Base-by-base conservation (phyloP, 2,888 invertebrate genomes). In the Brenthis ino region DNA sequence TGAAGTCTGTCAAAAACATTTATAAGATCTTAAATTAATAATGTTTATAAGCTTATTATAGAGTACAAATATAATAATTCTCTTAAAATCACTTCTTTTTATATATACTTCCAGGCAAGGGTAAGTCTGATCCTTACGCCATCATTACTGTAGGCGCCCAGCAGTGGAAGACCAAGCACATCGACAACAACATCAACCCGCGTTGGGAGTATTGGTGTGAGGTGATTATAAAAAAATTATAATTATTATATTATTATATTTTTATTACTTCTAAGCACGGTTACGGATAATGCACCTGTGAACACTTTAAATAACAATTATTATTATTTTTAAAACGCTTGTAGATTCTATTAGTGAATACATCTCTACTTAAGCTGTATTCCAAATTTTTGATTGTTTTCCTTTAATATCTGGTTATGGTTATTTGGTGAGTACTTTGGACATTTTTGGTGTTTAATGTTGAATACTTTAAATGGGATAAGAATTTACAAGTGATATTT, bases 151-250 rank as follows among this genome's bases (percentile, higher is more conserved):
- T 99, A 72, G 99, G 99, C 66, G 97, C 98, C 0, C 97, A 98
- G 89, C 96, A 97, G 86, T 98, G 97, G 93, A 96, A 96, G 86
- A 99, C 99, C 0, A 96, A 97, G 88, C 97, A 97, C 53, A 98
- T 99, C 77, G 96, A 98, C 85, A 98, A 98, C 86, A 96, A 96
- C 74, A 95, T 99, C 43, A 97, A 98, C 93, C 99, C 99, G 6
- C 96, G 97, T 77, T 99, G 99, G 99, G 98, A 99, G 89, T 98
- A 94, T 89, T 98, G 97, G 95, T 99, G 99, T 86, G 99, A 99
- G 97, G 98, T 99, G 75, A 82, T 88, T 56, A 16, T 28, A 24
- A n/a, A 5, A n/a, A 8, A 13, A 20, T 43, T 13, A 16, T 14
- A 13, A 37, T 20, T 20, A 20, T 20, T 20, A 20, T 20, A 20